A percentile compares a stretch with the other conserved stretches of the same genome.
Conservation (phyloP, 2,797 vertebrate genomes). For the Sebastes cheni region DNA sequence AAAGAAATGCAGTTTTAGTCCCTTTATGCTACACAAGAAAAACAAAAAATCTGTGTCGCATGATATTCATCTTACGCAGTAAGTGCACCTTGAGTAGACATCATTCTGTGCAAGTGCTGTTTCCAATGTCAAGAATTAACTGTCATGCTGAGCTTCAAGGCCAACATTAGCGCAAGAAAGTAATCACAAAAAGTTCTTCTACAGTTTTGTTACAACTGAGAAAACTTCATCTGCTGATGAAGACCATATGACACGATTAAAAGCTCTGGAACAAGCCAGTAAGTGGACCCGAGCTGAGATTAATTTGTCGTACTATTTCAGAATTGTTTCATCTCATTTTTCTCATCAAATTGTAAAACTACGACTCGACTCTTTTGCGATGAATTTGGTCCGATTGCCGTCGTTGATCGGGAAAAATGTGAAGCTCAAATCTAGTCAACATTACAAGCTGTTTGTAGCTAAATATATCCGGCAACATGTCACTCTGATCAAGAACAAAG, state of each 20-base stretch:
- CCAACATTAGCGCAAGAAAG: not conserved
- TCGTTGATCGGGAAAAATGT: not conserved
- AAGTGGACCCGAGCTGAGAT: not conserved
- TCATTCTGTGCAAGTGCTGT: not conserved
- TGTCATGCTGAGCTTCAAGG: not conserved
- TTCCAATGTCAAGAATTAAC: not conserved
- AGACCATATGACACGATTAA: not conserved
- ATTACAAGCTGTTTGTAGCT: not conserved
- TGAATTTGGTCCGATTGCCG: not conserved
- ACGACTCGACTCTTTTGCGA: not conserved
- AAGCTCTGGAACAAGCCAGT: not conserved
- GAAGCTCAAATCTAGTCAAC: not conserved
- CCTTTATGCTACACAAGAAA: no score
- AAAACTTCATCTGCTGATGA: not conserved
- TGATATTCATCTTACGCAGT: not conserved
- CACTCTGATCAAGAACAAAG: not conserved
- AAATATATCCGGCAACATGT: slow-evolving; percentile 4
- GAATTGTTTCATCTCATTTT: not conserved
- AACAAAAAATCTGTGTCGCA: no score
- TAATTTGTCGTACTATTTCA: not conserved
- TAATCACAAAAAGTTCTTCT: not conserved
- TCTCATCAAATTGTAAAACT: not conserved
- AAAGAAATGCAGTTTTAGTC: not conserved
- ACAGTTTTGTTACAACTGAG: not conserved
- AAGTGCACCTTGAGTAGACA: not conserved